Conservation (phyloP, 2,888 invertebrate genomes). For the Ophion ventricosus region DNA sequence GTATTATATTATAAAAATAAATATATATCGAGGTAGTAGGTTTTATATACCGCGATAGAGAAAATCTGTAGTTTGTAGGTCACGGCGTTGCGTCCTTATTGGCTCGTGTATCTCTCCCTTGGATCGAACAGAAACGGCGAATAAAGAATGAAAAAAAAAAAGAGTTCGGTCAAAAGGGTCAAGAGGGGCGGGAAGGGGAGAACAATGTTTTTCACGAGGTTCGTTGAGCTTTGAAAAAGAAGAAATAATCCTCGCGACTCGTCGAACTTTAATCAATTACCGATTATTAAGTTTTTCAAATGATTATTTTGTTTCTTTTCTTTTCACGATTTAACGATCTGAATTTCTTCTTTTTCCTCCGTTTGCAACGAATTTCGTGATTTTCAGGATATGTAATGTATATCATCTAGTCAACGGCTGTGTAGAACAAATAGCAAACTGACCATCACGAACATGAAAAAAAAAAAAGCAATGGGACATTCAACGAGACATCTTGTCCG, state of each 20-base stretch:
- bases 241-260: slow-evolving; percentile 44
- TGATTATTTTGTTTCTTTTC: not conserved
- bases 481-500: not conserved
- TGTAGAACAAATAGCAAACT: slow-evolving; percentile 47
- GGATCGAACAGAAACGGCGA: slow-evolving; percentile 9
- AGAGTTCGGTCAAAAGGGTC: not conserved
- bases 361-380: slow-evolving; percentile 51
- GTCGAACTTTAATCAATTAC: slow-evolving; percentile 26
- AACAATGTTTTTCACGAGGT: slow-evolving; percentile 43
- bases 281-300: slow-evolving; percentile 21
- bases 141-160: slow-evolving; percentile 12
- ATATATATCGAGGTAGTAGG: slow-evolving; percentile 72
- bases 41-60: slow-evolving; percentile 75
- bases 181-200: not conserved
- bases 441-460: slow-evolving; percentile 49
- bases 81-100: slow-evolving; percentile 62
- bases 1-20: slow-evolving; percentile 40
- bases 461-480: not conserved
- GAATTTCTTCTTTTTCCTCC: slow-evolving; percentile 1
- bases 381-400: slow-evolving; percentile 35
- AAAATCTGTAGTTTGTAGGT: slow-evolving; percentile 60
- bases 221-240: slow-evolving; percentile 53
- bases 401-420: slow-evolving; percentile 60
- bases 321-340: no score
- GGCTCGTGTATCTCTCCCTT: slow-evolving; percentile 53